These are phyloP conservation scores for Dryomyza anilis DNA, from an alignment of 2,888 invertebrate genomes.

Conservation along the genomic window DNA sequence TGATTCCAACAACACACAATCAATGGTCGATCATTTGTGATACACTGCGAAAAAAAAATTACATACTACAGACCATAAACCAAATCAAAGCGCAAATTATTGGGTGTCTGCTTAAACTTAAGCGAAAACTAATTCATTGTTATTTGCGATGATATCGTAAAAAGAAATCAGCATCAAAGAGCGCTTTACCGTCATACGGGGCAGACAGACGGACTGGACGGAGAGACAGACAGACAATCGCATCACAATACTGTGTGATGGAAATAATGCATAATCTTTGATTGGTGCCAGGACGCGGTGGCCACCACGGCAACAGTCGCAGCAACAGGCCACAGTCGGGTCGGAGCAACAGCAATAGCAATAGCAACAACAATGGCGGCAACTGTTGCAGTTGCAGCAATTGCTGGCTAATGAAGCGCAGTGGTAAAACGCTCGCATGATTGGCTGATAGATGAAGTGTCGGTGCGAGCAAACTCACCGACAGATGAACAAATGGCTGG, in stretches of 20 bases:
- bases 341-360: too few species aligned
- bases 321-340: too few species aligned
- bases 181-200: not conserved
- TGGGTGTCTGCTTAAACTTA: slow-evolving; percentile 18
- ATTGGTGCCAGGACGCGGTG: slow-evolving; percentile 16
- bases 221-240: not conserved
- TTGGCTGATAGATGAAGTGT: slow-evolving; percentile 30
- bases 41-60: slow-evolving; percentile 3
- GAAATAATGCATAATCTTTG: slow-evolving; percentile 24
- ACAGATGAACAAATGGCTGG: not conserved
- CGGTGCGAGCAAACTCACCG: slow-evolving; percentile 8
- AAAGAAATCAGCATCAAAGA: slow-evolving; percentile 22
- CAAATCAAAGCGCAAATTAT: slow-evolving; percentile 14
- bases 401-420: slow-evolving; percentile 18
- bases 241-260: slow-evolving; percentile 8
- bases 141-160: slow-evolving; percentile 24
- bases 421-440: slow-evolving; percentile 21
- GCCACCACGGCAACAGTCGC: not conserved
- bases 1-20: too few species aligned
- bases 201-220: not conserved
- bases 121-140: slow-evolving; percentile 27
- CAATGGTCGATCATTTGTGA: not conserved
- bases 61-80: slow-evolving; percentile 2
- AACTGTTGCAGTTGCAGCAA: slow-evolving; percentile 7
- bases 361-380: not conserved